phyloP scores from a whole-genome alignment of 2,888 invertebrate species.

The Lasiommata megera region DNA sequence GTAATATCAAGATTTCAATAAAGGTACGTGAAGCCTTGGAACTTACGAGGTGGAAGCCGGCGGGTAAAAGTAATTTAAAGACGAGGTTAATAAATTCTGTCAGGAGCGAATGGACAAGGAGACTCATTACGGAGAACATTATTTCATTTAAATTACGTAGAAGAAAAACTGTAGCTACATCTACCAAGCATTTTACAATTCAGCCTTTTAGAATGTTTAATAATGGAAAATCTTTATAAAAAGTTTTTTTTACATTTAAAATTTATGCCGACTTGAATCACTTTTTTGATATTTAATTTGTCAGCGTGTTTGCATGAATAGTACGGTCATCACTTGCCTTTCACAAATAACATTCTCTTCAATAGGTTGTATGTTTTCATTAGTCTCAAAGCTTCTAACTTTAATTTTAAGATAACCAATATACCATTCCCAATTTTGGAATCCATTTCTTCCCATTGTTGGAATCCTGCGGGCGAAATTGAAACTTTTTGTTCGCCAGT shows the following conservation, averaged over 20 bases:
- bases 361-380: no score
- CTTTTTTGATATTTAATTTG: not conserved
- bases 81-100: conserved; percentile 5
- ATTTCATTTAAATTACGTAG: conserved; percentile 18
- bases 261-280: not conserved
- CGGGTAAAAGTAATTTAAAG: not conserved
- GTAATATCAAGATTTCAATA: no score
- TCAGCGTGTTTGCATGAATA: no score
- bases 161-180: not conserved
- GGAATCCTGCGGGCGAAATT: no score
- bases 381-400: no score
- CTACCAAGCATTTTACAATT: not conserved
- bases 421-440: no score
- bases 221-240: not conserved
- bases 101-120: conserved; percentile 10
- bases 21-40: not conserved
- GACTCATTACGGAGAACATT: conserved; percentile 15
- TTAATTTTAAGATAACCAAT: no score
- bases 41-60: not conserved
- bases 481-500: no score
- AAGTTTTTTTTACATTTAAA: no score
- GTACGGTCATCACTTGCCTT: no score
- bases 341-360: no score
- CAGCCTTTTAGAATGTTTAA: not conserved
- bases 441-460: no score